These are phyloP conservation scores for Pangasius krempfi DNA, from an alignment of 2,797 vertebrate species.

Conservation along the genomic window DNA sequence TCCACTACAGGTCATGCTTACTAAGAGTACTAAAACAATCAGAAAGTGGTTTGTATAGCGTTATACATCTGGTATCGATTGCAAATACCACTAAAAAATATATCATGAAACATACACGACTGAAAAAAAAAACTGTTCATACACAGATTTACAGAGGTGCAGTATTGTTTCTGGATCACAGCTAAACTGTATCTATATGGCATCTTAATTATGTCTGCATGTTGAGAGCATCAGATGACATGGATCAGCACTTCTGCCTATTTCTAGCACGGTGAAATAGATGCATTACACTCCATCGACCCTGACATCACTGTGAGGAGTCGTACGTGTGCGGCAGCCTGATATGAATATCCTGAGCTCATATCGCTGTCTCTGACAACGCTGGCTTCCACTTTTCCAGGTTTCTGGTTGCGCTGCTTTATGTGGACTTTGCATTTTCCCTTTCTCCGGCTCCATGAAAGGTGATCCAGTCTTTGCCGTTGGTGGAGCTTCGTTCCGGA, in stretches of 20 bases:
- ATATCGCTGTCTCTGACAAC: slow-evolving; percentile 59
- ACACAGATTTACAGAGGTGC: slow-evolving; percentile 1
- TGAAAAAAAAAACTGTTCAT: neutral
- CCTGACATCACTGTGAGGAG: slow-evolving; percentile 43
- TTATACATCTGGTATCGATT: neutral
- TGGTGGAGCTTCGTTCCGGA: slow-evolving; percentile 62
- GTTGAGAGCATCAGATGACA: slow-evolving; percentile 46
- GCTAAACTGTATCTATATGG: slow-evolving; percentile 34
- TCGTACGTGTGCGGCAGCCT: slow-evolving; percentile 33
- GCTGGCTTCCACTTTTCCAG: slow-evolving; percentile 62
- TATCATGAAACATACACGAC: neutral
- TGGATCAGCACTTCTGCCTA: slow-evolving; percentile 46
- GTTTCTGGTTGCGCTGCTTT: slow-evolving; percentile 72
- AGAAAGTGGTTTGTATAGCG: neutral
- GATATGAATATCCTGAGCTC: slow-evolving; percentile 40
- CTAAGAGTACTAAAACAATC: neutral
- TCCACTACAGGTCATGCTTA: slow-evolving; percentile 31
- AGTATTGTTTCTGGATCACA: slow-evolving; percentile 31
- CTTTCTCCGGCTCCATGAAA: slow-evolving; percentile 71
- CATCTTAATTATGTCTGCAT: slow-evolving; percentile 48
- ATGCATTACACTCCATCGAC: slow-evolving; percentile 45
- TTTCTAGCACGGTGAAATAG: slow-evolving; percentile 46
- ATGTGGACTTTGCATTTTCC: slow-evolving; percentile 69
- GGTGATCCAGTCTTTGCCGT: slow-evolving; percentile 66
- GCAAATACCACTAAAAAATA: neutral